Percentiles rank a stretch among this genome's conserved stretches.
Conservation (phyloP, 2,888 invertebrate genomes). For the Amaurobius ferox region DNA sequence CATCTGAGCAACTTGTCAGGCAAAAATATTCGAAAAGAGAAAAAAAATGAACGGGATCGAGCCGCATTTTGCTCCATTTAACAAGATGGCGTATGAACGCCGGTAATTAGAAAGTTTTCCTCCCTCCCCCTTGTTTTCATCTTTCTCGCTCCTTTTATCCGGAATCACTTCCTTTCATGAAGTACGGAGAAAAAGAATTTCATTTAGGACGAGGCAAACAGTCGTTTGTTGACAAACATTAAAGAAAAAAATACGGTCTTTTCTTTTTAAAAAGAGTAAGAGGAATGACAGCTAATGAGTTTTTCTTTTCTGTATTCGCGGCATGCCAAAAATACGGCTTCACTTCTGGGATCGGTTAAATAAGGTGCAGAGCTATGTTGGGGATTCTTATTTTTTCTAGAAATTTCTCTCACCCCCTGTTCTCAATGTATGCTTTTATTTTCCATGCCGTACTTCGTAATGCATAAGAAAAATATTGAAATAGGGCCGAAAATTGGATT, state of each 20-base stretch:
- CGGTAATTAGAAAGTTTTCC: constrained; percentile 67
- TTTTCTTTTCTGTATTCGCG: neutral
- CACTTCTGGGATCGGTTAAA: neutral
- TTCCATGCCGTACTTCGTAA: no score
- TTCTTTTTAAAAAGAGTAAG: constrained; percentile 1
- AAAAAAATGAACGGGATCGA: constrained; percentile 24
- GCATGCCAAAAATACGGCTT: constrained; percentile 8
- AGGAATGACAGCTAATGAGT: neutral
- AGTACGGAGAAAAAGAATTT: constrained; percentile 23
- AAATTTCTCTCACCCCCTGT: neutral
- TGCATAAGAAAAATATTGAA: no score
- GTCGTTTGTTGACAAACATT: neutral
- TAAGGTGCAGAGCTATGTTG: constrained; percentile 7
- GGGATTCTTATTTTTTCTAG: neutral
- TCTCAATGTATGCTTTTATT: no score
- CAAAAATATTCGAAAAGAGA: constrained; percentile 10
- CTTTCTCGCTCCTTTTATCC: neutral
- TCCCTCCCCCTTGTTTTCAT: neutral
- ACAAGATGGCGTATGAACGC: constrained; percentile 65
- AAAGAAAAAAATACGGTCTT: neutral
- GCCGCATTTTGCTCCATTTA: constrained; percentile 63
- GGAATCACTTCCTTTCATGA: constrained; percentile 27
- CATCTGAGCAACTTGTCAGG: neutral
- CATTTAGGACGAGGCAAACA: neutral
- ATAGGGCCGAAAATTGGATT: no score